A percentile compares a stretch with the other conserved stretches of the same genome.
Evolutionary conservation across 2,888 invertebrate species (phyloP).

Genomic region (Sepiola atlantica): DNA sequence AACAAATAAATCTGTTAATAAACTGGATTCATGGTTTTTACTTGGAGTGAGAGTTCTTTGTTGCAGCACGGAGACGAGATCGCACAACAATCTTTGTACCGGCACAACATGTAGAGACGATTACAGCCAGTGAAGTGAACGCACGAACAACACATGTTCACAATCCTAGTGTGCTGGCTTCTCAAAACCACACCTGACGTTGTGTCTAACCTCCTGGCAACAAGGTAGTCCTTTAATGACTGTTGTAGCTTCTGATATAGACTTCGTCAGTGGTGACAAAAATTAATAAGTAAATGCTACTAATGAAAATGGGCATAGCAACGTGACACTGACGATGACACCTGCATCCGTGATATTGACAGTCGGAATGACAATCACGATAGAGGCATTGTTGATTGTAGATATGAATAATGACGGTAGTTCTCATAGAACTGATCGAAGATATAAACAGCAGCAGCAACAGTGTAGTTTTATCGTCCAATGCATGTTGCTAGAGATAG

Average conservation of each 20-base stretch:
- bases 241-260: background rate
- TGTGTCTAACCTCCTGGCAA: too few species aligned
- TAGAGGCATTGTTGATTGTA: background rate
- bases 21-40: too few species aligned
- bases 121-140: too few species aligned
- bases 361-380: background rate
- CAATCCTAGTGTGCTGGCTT: too few species aligned
- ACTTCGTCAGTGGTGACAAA: background rate
- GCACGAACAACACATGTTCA: too few species aligned
- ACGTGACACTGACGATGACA: background rate
- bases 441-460: background rate
- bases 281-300: background rate
- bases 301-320: background rate
- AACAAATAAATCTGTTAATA: too few species aligned
- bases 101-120: too few species aligned
- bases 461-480: slow-evolving; percentile 1
- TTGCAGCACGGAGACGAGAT: too few species aligned
- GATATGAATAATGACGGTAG: background rate
- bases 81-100: too few species aligned
- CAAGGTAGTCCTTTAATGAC: background rate
- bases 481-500: background rate
- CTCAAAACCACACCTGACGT: too few species aligned
- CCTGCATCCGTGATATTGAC: background rate
- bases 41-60: too few species aligned
- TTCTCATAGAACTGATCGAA: background rate